Conservation (phyloP, 2,888 invertebrate species). For the Papilio protenor region DNA sequence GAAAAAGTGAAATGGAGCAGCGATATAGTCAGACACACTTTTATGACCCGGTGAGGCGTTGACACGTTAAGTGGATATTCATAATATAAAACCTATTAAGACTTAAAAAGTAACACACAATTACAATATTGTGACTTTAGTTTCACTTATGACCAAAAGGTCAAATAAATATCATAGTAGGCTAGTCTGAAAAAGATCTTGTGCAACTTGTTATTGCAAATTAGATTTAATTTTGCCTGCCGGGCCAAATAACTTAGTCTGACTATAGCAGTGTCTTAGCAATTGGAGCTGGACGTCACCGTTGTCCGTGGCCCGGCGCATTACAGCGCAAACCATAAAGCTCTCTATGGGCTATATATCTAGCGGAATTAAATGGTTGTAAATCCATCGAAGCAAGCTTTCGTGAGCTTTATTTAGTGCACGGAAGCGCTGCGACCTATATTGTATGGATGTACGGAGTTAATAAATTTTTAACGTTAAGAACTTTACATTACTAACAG, state of each 20-base stretch:
- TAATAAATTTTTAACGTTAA: constrained; percentile 3
- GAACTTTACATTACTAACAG: not conserved
- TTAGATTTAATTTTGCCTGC: not conserved
- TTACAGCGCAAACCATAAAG: constrained; percentile 59
- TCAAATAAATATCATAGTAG: not conserved
- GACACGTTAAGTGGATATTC: not conserved
- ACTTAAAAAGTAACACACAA: too few relatives aligned
- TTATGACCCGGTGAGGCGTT: not conserved
- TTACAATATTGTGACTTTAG: not conserved
- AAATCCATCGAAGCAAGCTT: constrained; percentile 72
- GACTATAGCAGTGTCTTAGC: constrained; percentile 11
- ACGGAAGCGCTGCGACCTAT: constrained; percentile 68
- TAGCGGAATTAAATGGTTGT: constrained; percentile 71
- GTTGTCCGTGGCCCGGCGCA: constrained; percentile 32
- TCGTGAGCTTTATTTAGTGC: constrained; percentile 64
- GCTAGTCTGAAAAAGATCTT: not conserved
- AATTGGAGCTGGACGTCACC: constrained; percentile 36
- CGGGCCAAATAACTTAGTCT: not conserved
- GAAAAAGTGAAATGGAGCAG: not conserved
- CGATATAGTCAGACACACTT: not conserved
- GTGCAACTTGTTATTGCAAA: not conserved
- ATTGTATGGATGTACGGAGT: constrained; percentile 30
- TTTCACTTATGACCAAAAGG: not conserved
- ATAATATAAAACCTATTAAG: too few relatives aligned
- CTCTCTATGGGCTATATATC: constrained; percentile 67